A percentile compares a stretch with the other conserved stretches of the same genome.
phyloP scores from a whole-genome alignment of 2,888 invertebrate species.

The Noctua comes region DNA sequence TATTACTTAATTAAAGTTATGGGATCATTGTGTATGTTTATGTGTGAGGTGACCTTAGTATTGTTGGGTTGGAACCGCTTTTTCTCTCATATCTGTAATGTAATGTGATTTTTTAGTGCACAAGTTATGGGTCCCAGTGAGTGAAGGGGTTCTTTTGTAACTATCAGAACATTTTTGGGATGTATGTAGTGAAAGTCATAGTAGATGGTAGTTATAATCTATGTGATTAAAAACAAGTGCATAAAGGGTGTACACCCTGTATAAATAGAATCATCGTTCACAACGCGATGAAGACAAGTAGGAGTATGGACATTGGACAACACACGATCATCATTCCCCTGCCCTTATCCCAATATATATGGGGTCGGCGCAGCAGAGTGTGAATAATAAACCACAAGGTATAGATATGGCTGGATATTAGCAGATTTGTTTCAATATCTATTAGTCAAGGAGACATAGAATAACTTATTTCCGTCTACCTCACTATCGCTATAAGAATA shows the following conservation, averaged over 20 bases:
- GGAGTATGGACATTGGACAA: not conserved
- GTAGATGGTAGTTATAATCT: not conserved
- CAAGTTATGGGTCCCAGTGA: not conserved
- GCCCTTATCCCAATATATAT: too few relatives aligned
- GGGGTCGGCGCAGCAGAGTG: not conserved
- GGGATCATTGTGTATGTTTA: slow-evolving; percentile 43
- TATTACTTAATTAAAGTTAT: slow-evolving; percentile 42
- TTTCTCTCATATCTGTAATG: not conserved
- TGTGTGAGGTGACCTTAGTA: slow-evolving; percentile 29
- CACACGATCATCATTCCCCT: not conserved
- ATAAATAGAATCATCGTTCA: not conserved
- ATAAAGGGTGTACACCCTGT: too few relatives aligned
- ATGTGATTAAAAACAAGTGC: not conserved
- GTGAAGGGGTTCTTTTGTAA: not conserved
- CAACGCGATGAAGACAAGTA: not conserved
- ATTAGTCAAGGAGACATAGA: not conserved
- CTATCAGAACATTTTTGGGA: not conserved
- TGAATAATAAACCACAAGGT: not conserved
- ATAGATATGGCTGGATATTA: not conserved
- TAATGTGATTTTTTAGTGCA: not conserved
- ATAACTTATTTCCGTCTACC: not conserved
- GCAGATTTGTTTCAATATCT: not conserved
- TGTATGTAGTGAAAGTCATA: not conserved
- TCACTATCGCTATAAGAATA: not conserved
- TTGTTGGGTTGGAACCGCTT: not conserved